Evolutionary conservation across 2,113 vertebrate species (phyloP).

Genomic region (Halcyon malimbica): DNA sequence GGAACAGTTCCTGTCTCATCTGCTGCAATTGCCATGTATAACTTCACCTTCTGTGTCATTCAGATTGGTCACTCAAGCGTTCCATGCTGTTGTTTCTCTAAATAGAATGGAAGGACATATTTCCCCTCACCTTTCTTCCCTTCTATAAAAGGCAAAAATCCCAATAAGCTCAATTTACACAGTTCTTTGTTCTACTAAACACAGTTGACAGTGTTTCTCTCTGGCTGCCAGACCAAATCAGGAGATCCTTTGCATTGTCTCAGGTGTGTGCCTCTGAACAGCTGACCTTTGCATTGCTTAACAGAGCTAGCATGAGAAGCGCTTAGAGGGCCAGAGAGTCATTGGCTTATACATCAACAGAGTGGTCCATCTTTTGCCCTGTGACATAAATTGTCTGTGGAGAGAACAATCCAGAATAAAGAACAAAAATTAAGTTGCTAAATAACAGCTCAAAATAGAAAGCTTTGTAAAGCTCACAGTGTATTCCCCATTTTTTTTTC

Average conservation of each 20-base stretch:
- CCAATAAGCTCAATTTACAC: neutral
- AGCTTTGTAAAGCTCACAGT: neutral
- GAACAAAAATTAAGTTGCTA: constrained; percentile 6
- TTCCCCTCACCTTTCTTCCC: neutral
- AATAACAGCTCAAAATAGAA: constrained; percentile 44
- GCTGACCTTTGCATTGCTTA: neutral
- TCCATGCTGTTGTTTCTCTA: neutral
- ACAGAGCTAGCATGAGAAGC: neutral
- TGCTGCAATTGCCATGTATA: neutral
- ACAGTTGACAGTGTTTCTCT: neutral
- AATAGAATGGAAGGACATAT: neutral
- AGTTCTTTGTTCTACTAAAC: neutral
- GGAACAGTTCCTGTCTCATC: neutral
- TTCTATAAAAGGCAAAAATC: neutral
- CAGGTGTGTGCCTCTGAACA: constrained; percentile 15
- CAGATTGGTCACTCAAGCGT: rapidly evolving
- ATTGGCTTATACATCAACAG: neutral
- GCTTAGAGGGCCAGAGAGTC: neutral
- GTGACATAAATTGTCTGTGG: neutral
- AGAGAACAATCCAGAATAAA: neutral
- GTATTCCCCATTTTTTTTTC: neutral
- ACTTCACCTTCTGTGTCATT: neutral
- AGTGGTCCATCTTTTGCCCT: neutral
- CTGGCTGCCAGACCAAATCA: neutral
- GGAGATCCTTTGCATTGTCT: neutral